These are phyloP conservation scores for Sycophaga agraensis DNA, from an alignment of 1,140 invertebrate species.

Conservation along the genomic window DNA sequence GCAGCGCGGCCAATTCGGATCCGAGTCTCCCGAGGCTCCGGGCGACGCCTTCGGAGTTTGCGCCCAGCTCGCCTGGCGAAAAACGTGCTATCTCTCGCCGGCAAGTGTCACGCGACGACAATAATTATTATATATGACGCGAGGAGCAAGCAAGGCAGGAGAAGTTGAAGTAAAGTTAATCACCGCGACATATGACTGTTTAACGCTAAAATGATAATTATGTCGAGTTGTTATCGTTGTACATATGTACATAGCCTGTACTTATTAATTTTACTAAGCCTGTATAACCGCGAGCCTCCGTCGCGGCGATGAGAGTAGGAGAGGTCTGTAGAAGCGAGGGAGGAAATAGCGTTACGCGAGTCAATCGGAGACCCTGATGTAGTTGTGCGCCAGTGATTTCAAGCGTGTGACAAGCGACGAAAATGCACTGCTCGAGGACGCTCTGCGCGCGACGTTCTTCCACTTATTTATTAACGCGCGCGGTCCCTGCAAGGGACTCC, in stretches of 20 bases:
- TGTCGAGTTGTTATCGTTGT: constrained; percentile 51
- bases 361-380: too few relatives aligned
- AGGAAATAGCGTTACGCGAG: constrained; percentile 26
- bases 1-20: not conserved
- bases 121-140: constrained; percentile 4
- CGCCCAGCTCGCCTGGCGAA: too few relatives aligned
- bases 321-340: constrained; percentile 16
- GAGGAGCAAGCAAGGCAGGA: not conserved
- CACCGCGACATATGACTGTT: constrained; percentile 32
- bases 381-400: constrained; percentile 21
- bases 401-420: too few relatives aligned
- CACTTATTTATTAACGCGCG: too few relatives aligned
- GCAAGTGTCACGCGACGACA: constrained; percentile 25
- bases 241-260: constrained; percentile 60
- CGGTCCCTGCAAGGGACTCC: too few relatives aligned
- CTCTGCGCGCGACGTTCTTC: too few relatives aligned
- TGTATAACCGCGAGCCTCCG: constrained; percentile 35
- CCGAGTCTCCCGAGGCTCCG: not conserved
- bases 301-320: constrained; percentile 20
- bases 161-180: too few relatives aligned
- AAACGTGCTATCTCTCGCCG: constrained; percentile 13
- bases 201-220: constrained; percentile 42
- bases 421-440: too few relatives aligned
- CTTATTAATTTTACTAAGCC: constrained; percentile 58
- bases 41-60: too few relatives aligned